Evolutionary conservation across 2,888 invertebrate genomes (phyloP).

Genomic region (Abrostola tripartita): DNA sequence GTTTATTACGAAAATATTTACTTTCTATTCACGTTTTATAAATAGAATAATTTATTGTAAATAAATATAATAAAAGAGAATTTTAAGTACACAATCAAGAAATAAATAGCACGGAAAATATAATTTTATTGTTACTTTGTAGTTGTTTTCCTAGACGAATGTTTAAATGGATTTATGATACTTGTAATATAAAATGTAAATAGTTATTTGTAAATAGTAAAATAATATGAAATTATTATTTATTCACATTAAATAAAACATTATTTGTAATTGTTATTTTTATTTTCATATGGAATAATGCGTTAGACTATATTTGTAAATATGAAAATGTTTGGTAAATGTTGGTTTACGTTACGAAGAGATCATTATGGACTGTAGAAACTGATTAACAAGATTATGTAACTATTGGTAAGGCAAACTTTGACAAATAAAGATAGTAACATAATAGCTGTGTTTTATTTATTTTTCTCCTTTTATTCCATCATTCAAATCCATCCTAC

Average conservation of each 20-base stretch:
- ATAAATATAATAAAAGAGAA: constrained; percentile 39
- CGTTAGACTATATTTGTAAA: constrained; percentile 32
- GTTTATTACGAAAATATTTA: neutral
- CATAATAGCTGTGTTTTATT: constrained; percentile 60
- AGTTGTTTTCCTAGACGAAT: constrained; percentile 65
- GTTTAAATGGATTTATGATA: constrained; percentile 52
- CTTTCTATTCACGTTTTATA: constrained; percentile 28
- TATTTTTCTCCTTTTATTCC: neutral
- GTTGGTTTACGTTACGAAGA: constrained; percentile 49
- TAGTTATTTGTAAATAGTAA: constrained; percentile 58
- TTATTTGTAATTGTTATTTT: constrained; percentile 24
- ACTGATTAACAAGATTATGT: constrained; percentile 61
- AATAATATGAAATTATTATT: constrained; percentile 16
- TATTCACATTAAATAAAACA: constrained; percentile 1
- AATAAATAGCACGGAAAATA: constrained; percentile 64
- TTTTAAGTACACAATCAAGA: constrained; percentile 48
- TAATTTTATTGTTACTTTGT: constrained; percentile 58
- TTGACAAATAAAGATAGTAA: constrained; percentile 87
- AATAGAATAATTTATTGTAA: constrained; percentile 43
- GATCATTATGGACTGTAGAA: constrained; percentile 54
- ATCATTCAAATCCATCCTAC: too few species aligned
- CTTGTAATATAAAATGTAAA: constrained; percentile 55
- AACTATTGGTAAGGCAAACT: constrained; percentile 72
- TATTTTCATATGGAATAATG: constrained; percentile 43
- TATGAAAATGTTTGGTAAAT: constrained; percentile 43